Percentiles rank a stretch among this genome's conserved stretches.
Conservation (phyloP, 2,113 vertebrate genomes). For the Atractosteus spatula region DNA sequence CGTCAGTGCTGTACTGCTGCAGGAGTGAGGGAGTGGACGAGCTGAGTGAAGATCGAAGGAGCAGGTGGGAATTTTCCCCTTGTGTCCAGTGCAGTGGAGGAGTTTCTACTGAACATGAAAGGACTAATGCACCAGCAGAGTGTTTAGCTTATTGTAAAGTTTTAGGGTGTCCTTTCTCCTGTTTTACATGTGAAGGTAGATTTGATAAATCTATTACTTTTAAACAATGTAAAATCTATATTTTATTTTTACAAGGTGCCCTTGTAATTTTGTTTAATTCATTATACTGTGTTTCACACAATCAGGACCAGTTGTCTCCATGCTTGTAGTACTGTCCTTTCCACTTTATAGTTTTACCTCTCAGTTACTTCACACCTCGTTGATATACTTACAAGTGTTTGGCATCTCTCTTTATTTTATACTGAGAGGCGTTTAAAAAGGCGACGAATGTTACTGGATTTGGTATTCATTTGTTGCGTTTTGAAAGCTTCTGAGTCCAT, state of each 20-base stretch:
- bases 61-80: not conserved
- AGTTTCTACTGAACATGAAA: conserved; percentile 16
- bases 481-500: not conserved
- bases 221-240: conserved; percentile 53
- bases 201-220: conserved; percentile 45
- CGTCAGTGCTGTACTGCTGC: no score
- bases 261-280: conserved; percentile 24
- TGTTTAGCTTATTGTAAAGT: conserved; percentile 5
- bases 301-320: conserved; percentile 39
- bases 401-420: conserved; percentile 29
- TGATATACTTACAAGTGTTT: conserved; percentile 10
- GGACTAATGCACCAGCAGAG: conserved; percentile 9
- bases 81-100: conserved; percentile 40
- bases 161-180: conserved; percentile 22
- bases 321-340: conserved; percentile 44
- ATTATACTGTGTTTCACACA: conserved; percentile 28
- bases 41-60: conserved; percentile 7
- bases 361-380: no score
- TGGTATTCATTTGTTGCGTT: no score
- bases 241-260: conserved; percentile 13
- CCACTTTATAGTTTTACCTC: conserved; percentile 39
- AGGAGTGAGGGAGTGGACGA: not conserved
- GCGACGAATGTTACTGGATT: no score
- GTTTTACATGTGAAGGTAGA: conserved; percentile 45
- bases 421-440: no score